phyloP scores from a whole-genome alignment of 1,140 invertebrate species.

The Leptonema lineaticorne region DNA sequence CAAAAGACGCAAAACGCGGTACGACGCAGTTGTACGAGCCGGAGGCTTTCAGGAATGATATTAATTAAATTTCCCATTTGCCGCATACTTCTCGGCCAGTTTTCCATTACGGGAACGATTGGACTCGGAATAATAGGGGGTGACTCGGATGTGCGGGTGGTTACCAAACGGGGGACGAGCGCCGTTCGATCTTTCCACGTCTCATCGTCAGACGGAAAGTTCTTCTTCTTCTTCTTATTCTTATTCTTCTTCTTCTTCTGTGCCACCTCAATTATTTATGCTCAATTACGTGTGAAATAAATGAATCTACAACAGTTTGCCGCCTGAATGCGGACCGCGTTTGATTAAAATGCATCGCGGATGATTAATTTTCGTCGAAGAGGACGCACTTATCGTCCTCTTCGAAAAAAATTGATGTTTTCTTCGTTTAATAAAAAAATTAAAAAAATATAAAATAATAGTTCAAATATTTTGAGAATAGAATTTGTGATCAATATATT shows the following conservation, averaged over 20 bases:
- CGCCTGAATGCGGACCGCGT: background rate
- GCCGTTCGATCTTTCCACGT: no score
- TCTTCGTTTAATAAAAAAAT: no score
- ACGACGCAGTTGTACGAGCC: background rate
- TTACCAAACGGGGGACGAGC: background rate
- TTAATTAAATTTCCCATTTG: slow-evolving; percentile 35
- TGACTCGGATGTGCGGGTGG: background rate
- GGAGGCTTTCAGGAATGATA: slow-evolving; percentile 20
- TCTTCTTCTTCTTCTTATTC: no score
- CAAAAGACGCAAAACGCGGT: background rate
- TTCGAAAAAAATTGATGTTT: no score
- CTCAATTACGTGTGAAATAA: slow-evolving; percentile 36
- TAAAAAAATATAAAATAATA: no score
- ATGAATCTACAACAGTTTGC: slow-evolving; percentile 27
- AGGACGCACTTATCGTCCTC: background rate
- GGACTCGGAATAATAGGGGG: slow-evolving; percentile 19
- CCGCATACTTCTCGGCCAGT: slow-evolving; percentile 27
- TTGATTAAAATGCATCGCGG: slow-evolving; percentile 6
- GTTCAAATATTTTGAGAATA: no score
- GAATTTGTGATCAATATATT: no score
- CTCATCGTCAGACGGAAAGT: no score
- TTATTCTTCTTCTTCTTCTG: background rate
- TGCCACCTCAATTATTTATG: slow-evolving; percentile 32
- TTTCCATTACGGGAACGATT: slow-evolving; percentile 34
- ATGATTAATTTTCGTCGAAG: background rate